Base-by-base conservation (phyloP, 2,113 vertebrate genomes). In the Isichthys henryi region DNA sequence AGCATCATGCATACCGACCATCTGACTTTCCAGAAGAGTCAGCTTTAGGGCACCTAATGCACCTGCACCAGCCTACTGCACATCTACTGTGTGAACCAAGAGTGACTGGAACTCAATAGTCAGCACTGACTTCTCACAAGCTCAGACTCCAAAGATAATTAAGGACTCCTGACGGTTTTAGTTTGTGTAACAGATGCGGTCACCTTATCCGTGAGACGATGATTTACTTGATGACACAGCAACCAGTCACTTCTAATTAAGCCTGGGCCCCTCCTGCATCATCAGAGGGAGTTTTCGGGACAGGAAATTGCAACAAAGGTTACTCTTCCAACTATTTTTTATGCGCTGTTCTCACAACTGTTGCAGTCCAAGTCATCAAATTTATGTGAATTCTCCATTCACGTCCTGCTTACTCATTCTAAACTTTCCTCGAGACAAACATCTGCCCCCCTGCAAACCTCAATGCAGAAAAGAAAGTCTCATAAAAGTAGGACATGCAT, bases 201-300 rank as follows among this genome's bases (percentile, higher is more conserved):
- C 66, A 80, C 88, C 48, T 52, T 53, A 53, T 52, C 70, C 0
- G 66, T 10, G 46, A 80, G 70, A 7, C 19, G 0, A 6, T 31
- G 31, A 15, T 88, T 80, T 39, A 87, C 23, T 35, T 80, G 48
- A 39, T 35, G 66, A 52, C n/a, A 50, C 46, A 77, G 62, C 46
- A 46, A 5, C 31, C 66, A 80, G 48, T 88, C 66, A 88, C 66
- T 88, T 23, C n/a, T 52, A 88, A 88, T 88, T 39, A 80, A 88
- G 45, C 17, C 52, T 31, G 19, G 27, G 48, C 6, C 48, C 2
- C 6, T 3, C 11, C 70, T 27, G 1, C 46, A 2, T 77, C n/a
- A 52, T 50, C 3, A 9, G 27, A 6, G 45, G 9, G 10, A n/a
- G 56, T 27, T 82, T 52, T 52, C 31, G 35, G 48, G 66, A 39